Base-by-base conservation (phyloP, 2,888 invertebrate species). In the Brenthis hecate region DNA sequence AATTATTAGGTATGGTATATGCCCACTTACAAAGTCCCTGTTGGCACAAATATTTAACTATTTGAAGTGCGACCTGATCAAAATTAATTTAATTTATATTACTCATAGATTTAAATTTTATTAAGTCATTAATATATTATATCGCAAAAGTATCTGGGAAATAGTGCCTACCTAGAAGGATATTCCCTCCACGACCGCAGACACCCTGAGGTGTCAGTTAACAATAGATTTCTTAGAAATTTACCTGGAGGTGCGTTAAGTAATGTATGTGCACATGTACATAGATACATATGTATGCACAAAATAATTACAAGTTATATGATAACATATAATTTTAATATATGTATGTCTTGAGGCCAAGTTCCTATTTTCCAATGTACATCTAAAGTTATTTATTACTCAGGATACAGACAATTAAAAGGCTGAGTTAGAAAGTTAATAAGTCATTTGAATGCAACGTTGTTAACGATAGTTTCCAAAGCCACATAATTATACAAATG, bases 331-430 rank as follows among this genome's bases (percentile, higher is more conserved):
- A 51, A 50, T 62, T 62, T 62, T 23, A 55, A 32, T 6, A 57
- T 62, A 19, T 50, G 19, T 62, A 19, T 50, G 19, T 8, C 58
- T 63, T 58, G 43, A 36, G 48, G n/a, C 50, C 56, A 32, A 56
- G 66, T 57, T 54, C 50, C 66, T 63, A 66, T 58, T 58, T 53
- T 32, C 60, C 50, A 55, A 56, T 51, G 48, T 54, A 43, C 62
- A 54, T 60, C 16, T 32, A 63, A 14, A 56, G 32, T 60, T 55
- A 57, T 65, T 65, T 72, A 69, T 57, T 69, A 63, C 32, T 43
- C 69, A 69, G 72, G 69, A 72, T 65, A 64, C 61, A 54, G 62
- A 61, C 69, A 68, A 72, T 70, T 72, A 72, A 67, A 65, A 50
- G 32, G 48, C 64, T 28, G 60, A 43, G 53, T 62, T 68, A 56